A percentile compares a stretch with the other conserved stretches of the same genome.
phyloP scores from a whole-genome alignment of 2,113 vertebrate species.

The Pluvianellus socialis region DNA sequence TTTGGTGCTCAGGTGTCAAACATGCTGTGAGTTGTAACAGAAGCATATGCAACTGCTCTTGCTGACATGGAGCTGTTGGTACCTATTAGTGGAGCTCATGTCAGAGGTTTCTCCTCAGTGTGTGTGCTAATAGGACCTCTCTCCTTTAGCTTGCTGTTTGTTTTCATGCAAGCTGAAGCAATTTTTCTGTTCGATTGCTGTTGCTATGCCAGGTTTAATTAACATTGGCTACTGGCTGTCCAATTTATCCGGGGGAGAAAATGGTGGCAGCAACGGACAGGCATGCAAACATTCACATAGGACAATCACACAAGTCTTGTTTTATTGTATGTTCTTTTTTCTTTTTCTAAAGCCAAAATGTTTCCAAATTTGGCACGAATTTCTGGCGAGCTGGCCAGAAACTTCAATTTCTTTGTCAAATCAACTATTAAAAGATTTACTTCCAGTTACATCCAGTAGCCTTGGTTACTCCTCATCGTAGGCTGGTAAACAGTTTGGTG shows the following conservation, averaged over 20 bases:
- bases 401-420: conserved; percentile 1
- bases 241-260: background rate
- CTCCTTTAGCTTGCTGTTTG: background rate
- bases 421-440: background rate
- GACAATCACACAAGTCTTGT: background rate
- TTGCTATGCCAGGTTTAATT: background rate
- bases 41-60: background rate
- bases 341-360: background rate
- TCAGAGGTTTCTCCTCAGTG: background rate
- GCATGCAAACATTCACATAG: background rate
- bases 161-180: background rate
- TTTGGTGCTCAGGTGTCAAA: background rate
- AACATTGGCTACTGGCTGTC: background rate
- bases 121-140: background rate
- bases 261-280: background rate
- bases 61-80: background rate
- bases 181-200: background rate
- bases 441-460: background rate
- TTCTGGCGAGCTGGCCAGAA: background rate
- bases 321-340: background rate
- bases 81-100: background rate
- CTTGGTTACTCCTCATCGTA: background rate
- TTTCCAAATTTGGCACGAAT: background rate
- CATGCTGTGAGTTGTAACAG: background rate
- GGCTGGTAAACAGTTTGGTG: background rate